Evolutionary conservation across 2,113 vertebrate species (phyloP), one percentile per base, ranked within the genome.

Genomic region (Ammospiza nelsoni): DNA sequence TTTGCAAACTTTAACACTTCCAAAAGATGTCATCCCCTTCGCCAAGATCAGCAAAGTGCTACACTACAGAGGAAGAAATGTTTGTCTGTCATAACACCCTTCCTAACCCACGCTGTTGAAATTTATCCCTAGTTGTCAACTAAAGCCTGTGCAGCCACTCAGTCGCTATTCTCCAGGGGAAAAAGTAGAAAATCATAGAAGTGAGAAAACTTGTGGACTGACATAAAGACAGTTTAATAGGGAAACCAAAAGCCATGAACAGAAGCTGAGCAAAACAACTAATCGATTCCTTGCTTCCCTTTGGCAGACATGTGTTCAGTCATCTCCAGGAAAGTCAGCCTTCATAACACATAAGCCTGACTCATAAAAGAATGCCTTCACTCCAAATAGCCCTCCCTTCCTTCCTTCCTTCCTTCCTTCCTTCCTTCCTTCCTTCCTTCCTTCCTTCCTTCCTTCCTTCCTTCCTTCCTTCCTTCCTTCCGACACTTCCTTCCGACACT

Each of bases 31-130:
- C 10, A 29, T 25, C 5, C 3, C 1, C 58, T 76, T 72, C 24
- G 29, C 39, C 19, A 43, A 29, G 41, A 57, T 21, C 17, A 35
- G 9, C 25, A 66, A 77, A 69, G 28, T 51, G 7, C n/a, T 55
- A 25, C 24, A 12, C 5, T 58, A 22, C 9, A 55, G 35, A 52
- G 23, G 11, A 63, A 67, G 8, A 55, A 66, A 37, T 27, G 0
- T 35, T 71, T 48, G 20, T 39, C 8, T 54, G 13, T 39, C 10
- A 1, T 49, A 65, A 46, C 3, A 7, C 0, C 27, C 31, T 61
- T 48, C 46, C 6, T 43, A 41, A 41, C 5, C 1, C 20, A 35
- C 7, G 21, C 14, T 57, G 15, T 20, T 1, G 0, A 62, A 62
- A 39, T 62, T 31, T 37, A 35, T 27, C 9, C 44, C 21, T 35